Evolutionary conservation across 2,113 vertebrate genomes (phyloP).

Genomic region (Vulpes lagopus): DNA sequence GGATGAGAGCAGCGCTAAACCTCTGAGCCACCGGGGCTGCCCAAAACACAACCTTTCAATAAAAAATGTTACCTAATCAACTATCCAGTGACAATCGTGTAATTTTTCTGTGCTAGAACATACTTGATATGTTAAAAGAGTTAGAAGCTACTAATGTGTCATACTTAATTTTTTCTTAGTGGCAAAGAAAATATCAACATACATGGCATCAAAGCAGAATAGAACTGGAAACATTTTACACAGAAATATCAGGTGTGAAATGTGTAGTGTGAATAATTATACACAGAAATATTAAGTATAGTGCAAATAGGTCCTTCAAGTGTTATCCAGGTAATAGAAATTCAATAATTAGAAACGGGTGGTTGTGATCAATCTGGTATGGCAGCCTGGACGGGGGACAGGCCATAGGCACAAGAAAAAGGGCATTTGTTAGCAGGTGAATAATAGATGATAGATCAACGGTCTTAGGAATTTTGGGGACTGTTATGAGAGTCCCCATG

Average conservation of each 20-base stretch:
- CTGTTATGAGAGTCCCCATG: not conserved
- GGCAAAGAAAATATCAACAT: slow-evolving; percentile 59
- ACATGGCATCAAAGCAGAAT: slow-evolving; percentile 71
- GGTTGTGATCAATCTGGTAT: not conserved
- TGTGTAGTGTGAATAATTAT: not conserved
- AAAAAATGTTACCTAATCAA: slow-evolving; percentile 75
- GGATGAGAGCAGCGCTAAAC: too few relatives aligned
- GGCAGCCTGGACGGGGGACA: not conserved
- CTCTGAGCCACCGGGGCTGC: too few relatives aligned
- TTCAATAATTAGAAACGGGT: not conserved
- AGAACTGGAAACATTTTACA: not conserved
- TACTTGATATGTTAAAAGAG: not conserved
- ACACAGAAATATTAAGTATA: not conserved
- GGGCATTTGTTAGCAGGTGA: not conserved
- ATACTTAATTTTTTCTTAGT: not conserved
- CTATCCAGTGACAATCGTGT: slow-evolving; percentile 70
- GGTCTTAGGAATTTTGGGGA: not conserved
- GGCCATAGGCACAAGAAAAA: not conserved
- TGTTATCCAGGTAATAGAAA: not conserved
- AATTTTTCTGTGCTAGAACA: slow-evolving; percentile 73
- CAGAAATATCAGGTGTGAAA: not conserved
- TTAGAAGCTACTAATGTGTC: not conserved
- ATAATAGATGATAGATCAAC: not conserved
- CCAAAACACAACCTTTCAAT: slow-evolving; percentile 74
- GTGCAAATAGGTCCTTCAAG: not conserved